Evolutionary conservation across 92 coral and sea anemone genomes (phyloP), one percentile per base, ranked within the genome.

Genomic region (Plumapathes pennacea): DNA sequence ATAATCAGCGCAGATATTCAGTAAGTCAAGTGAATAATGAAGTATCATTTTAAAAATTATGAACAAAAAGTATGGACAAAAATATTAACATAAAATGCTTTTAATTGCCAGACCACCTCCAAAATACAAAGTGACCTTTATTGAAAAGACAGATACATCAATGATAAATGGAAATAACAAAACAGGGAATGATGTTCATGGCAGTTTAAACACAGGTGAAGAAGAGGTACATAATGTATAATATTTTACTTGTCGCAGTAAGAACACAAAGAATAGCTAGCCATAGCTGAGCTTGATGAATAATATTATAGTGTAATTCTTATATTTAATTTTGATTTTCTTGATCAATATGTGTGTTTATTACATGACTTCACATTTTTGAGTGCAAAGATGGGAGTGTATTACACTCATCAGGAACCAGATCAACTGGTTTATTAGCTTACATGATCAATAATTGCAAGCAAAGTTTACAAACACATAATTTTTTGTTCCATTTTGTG

Each of bases 1-100:
- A 77, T 88, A 15, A 84, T 92, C 52, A 81, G 90, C 57, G 78
- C 84, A 3, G 64, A 36, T 41, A 30, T 80, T 9, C 69, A 85
- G 98, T 88, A 25, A 23, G 10, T 29, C 19, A 29, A 13, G 17
- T 32, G 30, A 24, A 17, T 22, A 22, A 3, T 32, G 8, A n/a
- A 24, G 29, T 36, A 0, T 36, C n/a, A 8, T 36, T n/a, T 36
- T 8, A 36, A 36, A 36, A 36, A 36, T 8, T 36, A n/a, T n/a
- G 9, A 36, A 36, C n/a, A 8, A 8, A n/a, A 36, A 8, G n/a
- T 36, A 36, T 36, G 8, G 9, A 36, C 8, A 49, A 10, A 15
- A n/a, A 10, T 49, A 5, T 10, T 10, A 23, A 49, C 5, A 15
- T 5, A 10, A 3, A 21, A 4, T 49, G 56, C 5, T 47, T 15